A percentile compares a stretch with the other conserved stretches of the same genome.
Evolutionary conservation across 2,797 vertebrate species (phyloP).

Genomic region (Gymnothorax reevesii): DNA sequence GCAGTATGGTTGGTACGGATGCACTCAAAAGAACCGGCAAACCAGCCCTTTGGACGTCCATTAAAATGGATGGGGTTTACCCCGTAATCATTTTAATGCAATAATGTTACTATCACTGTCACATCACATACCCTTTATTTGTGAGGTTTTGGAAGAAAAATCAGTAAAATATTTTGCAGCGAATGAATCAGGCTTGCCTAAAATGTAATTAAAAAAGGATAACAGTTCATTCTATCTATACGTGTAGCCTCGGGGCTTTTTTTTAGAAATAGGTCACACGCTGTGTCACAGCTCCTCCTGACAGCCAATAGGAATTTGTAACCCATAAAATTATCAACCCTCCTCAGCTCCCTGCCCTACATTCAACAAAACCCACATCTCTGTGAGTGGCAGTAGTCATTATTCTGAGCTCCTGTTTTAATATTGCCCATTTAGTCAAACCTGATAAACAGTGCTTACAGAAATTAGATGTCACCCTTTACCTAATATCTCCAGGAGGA

Average conservation of each 20-base stretch:
- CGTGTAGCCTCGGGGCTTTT: conserved; percentile 68
- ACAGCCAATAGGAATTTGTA: conserved; percentile 76
- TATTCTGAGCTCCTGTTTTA: conserved; percentile 77
- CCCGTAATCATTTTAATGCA: conserved; percentile 38
- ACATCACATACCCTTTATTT: conserved; percentile 44
- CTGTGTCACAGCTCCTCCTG: conserved; percentile 77
- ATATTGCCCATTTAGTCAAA: conserved; percentile 78
- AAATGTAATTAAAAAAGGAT: conserved; percentile 87
- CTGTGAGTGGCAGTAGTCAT: conserved; percentile 80
- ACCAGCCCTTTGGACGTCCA: conserved; percentile 21
- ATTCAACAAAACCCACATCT: conserved; percentile 71
- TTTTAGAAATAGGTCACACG: conserved; percentile 83
- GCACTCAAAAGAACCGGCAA: conserved; percentile 17
- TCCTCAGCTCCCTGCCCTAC: conserved; percentile 78
- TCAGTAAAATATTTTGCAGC: conserved; percentile 55
- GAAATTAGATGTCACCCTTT: conserved; percentile 70
- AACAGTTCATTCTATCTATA: conserved; percentile 79
- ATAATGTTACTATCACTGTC: conserved; percentile 33
- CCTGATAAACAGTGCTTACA: conserved; percentile 66
- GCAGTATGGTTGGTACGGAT: conserved; percentile 18
- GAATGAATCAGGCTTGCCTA: conserved; percentile 71
- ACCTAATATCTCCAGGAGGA: conserved; percentile 55
- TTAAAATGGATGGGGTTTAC: conserved; percentile 35
- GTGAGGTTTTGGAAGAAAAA: conserved; percentile 52
- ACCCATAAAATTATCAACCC: conserved; percentile 78